Conservation (phyloP, 30 jellyfish, hydroid and myxozoan genomes). For the Kudoa iwatai region DNA sequence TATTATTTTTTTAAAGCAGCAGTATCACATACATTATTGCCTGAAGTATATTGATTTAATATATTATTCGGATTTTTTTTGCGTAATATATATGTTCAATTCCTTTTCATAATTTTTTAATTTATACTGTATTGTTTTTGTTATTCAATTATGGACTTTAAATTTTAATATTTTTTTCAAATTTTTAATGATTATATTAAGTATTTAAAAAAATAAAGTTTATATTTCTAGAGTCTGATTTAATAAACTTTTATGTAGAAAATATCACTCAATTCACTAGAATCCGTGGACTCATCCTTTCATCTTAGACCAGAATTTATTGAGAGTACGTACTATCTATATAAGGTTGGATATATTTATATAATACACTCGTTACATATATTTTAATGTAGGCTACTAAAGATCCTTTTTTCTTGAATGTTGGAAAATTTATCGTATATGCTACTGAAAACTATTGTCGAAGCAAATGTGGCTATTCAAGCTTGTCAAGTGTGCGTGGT, state of each 20-base stretch:
- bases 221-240: neutral
- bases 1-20: conserved; percentile 56
- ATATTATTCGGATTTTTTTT: neutral
- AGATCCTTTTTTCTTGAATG: conserved; percentile 40
- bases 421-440: conserved; percentile 37
- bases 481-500: conserved; percentile 33
- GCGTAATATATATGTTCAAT: neutral
- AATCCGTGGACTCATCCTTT: too few species aligned
- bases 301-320: conserved; percentile 71
- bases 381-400: conserved; percentile 56
- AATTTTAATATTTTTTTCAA: neutral
- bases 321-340: conserved; percentile 40
- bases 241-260: too few species aligned
- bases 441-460: conserved; percentile 31
- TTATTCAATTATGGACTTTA: neutral
- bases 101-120: neutral
- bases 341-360: conserved; percentile 25
- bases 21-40: conserved; percentile 25
- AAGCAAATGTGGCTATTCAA: conserved; percentile 67
- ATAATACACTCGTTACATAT: too few species aligned
- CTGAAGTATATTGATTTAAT: conserved; percentile 54
- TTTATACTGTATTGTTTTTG: neutral
- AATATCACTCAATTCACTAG: too few species aligned
- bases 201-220: neutral
- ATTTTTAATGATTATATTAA: neutral